Percentiles rank a stretch among this genome's conserved stretches.
Conservation (phyloP, 2,113 vertebrate genomes). For the Amphilophus citrinellus region DNA sequence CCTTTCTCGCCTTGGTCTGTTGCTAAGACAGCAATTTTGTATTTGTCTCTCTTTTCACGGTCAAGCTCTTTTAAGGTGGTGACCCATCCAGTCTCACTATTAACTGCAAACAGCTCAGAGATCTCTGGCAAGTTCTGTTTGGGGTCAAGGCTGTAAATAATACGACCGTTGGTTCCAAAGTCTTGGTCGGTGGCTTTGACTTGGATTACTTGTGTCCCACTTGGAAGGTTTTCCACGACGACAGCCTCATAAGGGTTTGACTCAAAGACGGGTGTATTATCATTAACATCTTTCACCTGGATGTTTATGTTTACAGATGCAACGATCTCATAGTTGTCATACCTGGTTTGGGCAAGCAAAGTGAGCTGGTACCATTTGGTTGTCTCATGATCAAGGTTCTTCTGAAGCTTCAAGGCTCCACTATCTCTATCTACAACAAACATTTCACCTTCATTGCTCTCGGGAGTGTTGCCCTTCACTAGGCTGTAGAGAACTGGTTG, state of each 20-base stretch:
- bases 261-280: conserved; percentile 92
- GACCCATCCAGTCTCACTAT: conserved; percentile 93
- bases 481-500: conserved; percentile 86
- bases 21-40: conserved; percentile 86
- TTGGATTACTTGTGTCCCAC: conserved; percentile 89
- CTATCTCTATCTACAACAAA: conserved; percentile 91
- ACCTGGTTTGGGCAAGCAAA: conserved; percentile 82
- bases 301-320: conserved; percentile 89
- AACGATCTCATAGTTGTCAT: conserved; percentile 83
- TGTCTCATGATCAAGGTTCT: conserved; percentile 92
- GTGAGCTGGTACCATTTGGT: conserved; percentile 97
- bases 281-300: conserved; percentile 94
- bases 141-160: conserved; percentile 89
- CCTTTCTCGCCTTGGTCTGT: conserved; percentile 90
- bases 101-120: conserved; percentile 88
- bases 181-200: conserved; percentile 91
- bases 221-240: conserved; percentile 91
- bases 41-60: conserved; percentile 85
- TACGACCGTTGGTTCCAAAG: conserved; percentile 90
- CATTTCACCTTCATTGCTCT: conserved; percentile 92
- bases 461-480: conserved; percentile 89
- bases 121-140: conserved; percentile 83
- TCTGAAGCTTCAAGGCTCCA: conserved; percentile 91
- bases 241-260: conserved; percentile 91
- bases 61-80: conserved; percentile 94